Evolutionary conservation across 64 coral and sea anemone species (phyloP), one percentile per base, ranked within the genome.

Genomic region (Stylophora pistillata): DNA sequence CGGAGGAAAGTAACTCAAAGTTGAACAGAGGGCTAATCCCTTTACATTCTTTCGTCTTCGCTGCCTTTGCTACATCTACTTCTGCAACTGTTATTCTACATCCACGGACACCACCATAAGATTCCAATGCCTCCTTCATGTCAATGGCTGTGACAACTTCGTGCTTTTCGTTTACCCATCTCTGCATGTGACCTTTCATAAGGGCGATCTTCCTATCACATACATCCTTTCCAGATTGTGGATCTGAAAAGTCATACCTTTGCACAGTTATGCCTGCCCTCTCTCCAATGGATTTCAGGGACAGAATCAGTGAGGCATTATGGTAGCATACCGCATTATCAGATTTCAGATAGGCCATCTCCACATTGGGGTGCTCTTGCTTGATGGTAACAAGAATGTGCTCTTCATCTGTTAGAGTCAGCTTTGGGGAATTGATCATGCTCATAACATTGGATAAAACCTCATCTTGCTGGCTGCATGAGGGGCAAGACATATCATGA

Each of bases 201-300:
- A 78, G 88, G 1, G 88, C 78, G 11, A 69, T 90, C 37, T 90
- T 90, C 31, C 88, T 71, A 66, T 90, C 88, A 32, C 88, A 82
- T 29, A 90, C 74, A 56, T 90, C 88, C 77, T 90, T 90, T 70
- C 88, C 88, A 12, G 88, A 90, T 41, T 86, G 65, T 16, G 72
- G 72, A 26, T 74, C 72, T 13, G 72, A 74, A 74, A 74, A 74
- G 72, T 65, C 66, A 72, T 56, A 73, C 20, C 82, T 62, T 70
- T 25, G 10, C 20, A 71, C 29, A 16, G 23, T 27, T 10, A 86
- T 66, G 13, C 83, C 83, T 55, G 83, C 70, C 18, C 83, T 65
- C 30, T 70, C 70, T 54, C 83, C 68, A 29, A 86, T 72, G 20
- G 76, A 52, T 53, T 78, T 78, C 18, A 78, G 52, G 5, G 76